Evolutionary conservation across 2,113 vertebrate species (phyloP), one percentile per base, ranked within the genome.

Genomic region (Cervus canadensis): DNA sequence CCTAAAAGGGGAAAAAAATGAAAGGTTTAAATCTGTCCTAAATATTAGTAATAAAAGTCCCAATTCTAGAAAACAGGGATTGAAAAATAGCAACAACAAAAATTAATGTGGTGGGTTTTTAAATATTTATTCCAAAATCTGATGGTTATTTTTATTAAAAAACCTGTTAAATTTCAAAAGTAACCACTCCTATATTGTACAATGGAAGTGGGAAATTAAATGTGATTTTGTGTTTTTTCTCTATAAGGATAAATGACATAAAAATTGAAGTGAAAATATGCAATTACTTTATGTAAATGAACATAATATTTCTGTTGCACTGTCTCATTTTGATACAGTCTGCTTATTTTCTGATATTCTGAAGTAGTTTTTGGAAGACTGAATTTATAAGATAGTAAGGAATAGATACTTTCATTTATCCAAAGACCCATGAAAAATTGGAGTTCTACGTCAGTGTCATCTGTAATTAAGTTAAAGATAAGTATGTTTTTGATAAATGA

Each of bases 301-400:
- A 82, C 7, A 17, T 56, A 50, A 30, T 40, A 87, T 85, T 95
- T 96, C 60, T 79, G 28, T 33, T 86, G 12, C 57, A 57, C 30
- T 79, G 14, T 45, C 23, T 96, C 92, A 56, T 87, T 93, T 92
- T 94, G 71, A 67, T 79, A 56, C 3, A 48, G 54, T 74, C 43
- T 89, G 4, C 25, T 84, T 96, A 82, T 89, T 67, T 95, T 97
- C 93, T 95, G 78, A 95, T 94, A 86, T 48, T 86, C 40, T 40
- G 62, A 95, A 82, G 28, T 81, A 30, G 36, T 54, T 81, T 97
- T 57, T 81, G 11, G 30, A 89, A 95, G 40, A 89, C 36, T 83
- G 67, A 88, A 25, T 82, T 98, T 16, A 86, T 88, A 92, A 90
- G 78, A 62, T 88, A 81, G 74, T 94, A 96, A 95, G 23, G 74